Conservation (phyloP, 2,888 invertebrate genomes). For the Ormyrus labotus region DNA sequence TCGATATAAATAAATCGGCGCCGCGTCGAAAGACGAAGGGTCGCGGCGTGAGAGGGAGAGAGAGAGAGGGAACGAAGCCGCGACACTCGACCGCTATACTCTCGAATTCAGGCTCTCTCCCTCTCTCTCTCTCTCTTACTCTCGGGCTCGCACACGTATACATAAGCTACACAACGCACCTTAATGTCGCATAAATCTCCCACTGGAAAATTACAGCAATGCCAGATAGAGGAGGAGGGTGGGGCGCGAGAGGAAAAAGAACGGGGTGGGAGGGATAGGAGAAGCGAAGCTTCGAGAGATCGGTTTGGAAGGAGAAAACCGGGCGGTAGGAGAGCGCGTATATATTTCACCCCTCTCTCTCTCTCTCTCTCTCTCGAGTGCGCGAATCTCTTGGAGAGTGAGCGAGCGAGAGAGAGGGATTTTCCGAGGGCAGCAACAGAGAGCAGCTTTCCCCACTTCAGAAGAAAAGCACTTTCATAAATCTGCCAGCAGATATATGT, state of each 20-base stretch:
- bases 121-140: not conserved
- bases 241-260: constrained; percentile 68
- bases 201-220: constrained; percentile 74
- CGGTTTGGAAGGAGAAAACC: constrained; percentile 69
- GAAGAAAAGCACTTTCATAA: constrained; percentile 89
- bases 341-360: constrained; percentile 60
- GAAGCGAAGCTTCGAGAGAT: constrained; percentile 77
- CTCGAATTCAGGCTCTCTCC: constrained; percentile 4
- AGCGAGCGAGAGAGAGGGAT: constrained; percentile 25
- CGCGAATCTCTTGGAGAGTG: constrained; percentile 10
- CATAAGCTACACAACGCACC: constrained; percentile 64
- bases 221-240: constrained; percentile 64
- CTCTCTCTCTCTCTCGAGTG: constrained; percentile 21
- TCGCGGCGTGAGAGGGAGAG: constrained; percentile 24
- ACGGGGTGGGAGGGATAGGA: constrained; percentile 70
- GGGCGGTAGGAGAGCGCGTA: constrained; percentile 57
- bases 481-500: constrained; percentile 93
- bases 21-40: constrained; percentile 52
- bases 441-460: constrained; percentile 75
- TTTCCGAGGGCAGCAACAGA: constrained; percentile 62
- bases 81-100: constrained; percentile 27
- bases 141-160: constrained; percentile 15
- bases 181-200: constrained; percentile 75
- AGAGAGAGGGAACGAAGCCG: not conserved
- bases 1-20: constrained; percentile 56